Percentiles rank a stretch among this genome's conserved stretches.
These are phyloP conservation scores for Darevskia mixta DNA, from an alignment of 2,797 vertebrate genomes.

Conservation along the genomic window DNA sequence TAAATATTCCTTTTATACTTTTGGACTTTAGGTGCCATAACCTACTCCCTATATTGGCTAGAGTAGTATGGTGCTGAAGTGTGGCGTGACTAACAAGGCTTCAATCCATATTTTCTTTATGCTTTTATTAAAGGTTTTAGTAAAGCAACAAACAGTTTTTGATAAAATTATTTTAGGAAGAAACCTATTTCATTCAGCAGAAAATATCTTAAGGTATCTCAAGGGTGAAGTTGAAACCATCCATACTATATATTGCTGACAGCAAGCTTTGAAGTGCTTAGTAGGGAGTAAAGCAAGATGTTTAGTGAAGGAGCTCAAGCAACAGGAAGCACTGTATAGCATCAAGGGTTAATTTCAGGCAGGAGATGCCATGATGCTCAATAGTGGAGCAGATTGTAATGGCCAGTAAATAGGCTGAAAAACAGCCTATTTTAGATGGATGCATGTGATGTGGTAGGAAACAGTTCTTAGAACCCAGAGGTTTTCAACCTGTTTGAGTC, in stretches of 20 bases:
- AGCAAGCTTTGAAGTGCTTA: neutral
- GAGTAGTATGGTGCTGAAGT: too few relatives aligned
- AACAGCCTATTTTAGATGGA: too few relatives aligned
- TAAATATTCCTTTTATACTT: too few relatives aligned
- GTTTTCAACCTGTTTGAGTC: too few relatives aligned
- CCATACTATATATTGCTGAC: too few relatives aligned
- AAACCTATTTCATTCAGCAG: neutral
- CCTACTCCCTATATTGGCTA: too few relatives aligned
- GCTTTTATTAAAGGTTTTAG: too few relatives aligned
- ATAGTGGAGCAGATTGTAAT: neutral
- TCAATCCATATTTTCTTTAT: too few relatives aligned
- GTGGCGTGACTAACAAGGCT: too few relatives aligned
- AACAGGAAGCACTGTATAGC: neutral
- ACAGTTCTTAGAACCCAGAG: neutral
- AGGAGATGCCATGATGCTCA: neutral
- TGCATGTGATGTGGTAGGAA: neutral
- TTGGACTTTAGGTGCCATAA: too few relatives aligned
- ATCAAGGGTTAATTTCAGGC: neutral
- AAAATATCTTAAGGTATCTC: neutral
- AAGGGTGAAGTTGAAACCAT: neutral
- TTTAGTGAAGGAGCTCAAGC: neutral
- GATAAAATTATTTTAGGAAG: too few relatives aligned
- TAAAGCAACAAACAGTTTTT: too few relatives aligned
- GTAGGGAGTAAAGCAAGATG: neutral
- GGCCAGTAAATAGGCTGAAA: neutral